These are phyloP conservation scores for Coleophora flavipennella DNA, from an alignment of 2,888 invertebrate species.

Conservation along the genomic window DNA sequence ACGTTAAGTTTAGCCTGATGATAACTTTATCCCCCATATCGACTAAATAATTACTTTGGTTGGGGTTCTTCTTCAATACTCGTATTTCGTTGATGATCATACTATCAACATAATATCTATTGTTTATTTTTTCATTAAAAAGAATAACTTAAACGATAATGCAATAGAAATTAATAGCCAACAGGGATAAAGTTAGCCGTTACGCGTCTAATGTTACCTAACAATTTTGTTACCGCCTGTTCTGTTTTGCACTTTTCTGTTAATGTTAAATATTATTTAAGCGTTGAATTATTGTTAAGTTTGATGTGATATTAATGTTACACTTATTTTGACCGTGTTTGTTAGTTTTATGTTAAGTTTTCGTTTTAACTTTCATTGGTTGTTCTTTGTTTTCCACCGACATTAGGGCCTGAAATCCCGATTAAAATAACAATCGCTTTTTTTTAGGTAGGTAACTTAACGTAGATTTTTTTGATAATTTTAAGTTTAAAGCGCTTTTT, in stretches of 20 bases:
- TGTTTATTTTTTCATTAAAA: no score
- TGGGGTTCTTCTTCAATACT: background rate
- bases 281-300: conserved; percentile 65
- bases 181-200: conserved; percentile 49
- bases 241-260: conserved; percentile 28
- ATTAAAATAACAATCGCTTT: background rate
- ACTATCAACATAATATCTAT: background rate
- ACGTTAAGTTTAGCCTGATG: conserved; percentile 4
- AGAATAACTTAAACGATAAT: no score
- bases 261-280: conserved; percentile 27
- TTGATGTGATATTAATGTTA: conserved; percentile 45
- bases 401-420: conserved; percentile 49
- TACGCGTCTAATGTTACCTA: conserved; percentile 32
- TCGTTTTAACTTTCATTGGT: conserved; percentile 51
- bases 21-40: conserved; percentile 5
- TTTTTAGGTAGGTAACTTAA: background rate
- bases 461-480: conserved; percentile 20
- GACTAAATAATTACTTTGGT: background rate
- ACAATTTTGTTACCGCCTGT: conserved; percentile 17
- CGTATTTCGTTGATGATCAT: background rate
- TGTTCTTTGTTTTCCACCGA: conserved; percentile 49
- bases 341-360: conserved; percentile 73
- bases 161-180: background rate
- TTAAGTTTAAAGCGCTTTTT: conserved; percentile 17
- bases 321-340: conserved; percentile 55